Evolutionary conservation across 1,140 invertebrate genomes (phyloP).

Genomic region (Sitophilus oryzae): DNA sequence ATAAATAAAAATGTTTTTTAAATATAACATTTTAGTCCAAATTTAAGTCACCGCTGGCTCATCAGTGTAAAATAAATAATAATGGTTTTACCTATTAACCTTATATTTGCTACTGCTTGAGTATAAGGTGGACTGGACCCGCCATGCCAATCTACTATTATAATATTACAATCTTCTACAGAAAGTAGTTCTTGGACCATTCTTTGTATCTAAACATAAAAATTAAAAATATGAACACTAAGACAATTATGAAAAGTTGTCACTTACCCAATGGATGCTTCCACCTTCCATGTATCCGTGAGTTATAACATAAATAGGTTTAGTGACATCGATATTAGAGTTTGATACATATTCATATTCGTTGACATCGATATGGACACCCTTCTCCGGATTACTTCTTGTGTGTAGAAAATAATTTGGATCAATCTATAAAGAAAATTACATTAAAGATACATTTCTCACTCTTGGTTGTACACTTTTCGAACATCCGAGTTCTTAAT

Average conservation of each 20-base stretch:
- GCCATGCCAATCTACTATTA: slow-evolving; percentile 77
- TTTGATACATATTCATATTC: slow-evolving; percentile 53
- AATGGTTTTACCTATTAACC: slow-evolving; percentile 52
- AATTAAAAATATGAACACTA: too few species aligned
- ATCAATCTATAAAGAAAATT: slow-evolving; percentile 33
- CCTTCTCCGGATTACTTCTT: slow-evolving; percentile 48
- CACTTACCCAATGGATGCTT: slow-evolving; percentile 66
- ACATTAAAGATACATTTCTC: background rate
- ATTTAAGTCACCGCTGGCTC: background rate
- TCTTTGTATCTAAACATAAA: slow-evolving; percentile 48
- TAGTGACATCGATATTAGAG: slow-evolving; percentile 54
- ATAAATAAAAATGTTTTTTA: too few species aligned
- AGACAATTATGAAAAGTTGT: too few species aligned
- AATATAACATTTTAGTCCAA: too few species aligned
- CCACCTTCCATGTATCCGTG: slow-evolving; percentile 84
- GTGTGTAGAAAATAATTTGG: slow-evolving; percentile 51
- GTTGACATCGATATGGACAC: slow-evolving; percentile 58
- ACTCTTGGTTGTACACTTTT: too few species aligned
- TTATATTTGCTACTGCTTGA: slow-evolving; percentile 85
- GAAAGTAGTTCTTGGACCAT: slow-evolving; percentile 58
- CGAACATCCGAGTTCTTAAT: too few species aligned
- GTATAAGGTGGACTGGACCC: slow-evolving; percentile 83
- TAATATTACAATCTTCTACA: slow-evolving; percentile 64
- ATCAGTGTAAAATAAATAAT: background rate
- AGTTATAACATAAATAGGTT: slow-evolving; percentile 67